Evolutionary conservation across 1,140 invertebrate species (phyloP).

Genomic region (Muscidifurax raptorellus): DNA sequence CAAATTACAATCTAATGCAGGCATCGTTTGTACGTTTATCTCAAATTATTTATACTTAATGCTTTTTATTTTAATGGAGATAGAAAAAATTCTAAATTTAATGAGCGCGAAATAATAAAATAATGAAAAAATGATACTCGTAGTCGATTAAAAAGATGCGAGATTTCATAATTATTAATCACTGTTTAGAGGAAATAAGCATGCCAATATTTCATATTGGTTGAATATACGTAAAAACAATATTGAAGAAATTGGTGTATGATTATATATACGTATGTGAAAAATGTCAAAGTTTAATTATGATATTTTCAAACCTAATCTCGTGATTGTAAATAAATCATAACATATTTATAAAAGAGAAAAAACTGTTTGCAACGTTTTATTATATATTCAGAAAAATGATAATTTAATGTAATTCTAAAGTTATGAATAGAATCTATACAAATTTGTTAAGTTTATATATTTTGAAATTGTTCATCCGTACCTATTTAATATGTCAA

Average conservation of each 20-base stretch:
- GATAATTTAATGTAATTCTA: too few relatives aligned
- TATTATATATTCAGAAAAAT: neutral
- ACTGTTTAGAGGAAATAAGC: neutral
- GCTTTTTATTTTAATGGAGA: neutral
- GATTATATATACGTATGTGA: neutral
- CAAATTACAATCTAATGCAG: neutral
- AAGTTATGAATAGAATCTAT: too few relatives aligned
- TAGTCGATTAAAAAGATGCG: neutral
- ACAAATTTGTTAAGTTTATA: too few relatives aligned
- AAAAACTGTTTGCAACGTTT: neutral
- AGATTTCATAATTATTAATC: neutral
- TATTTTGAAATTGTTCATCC: too few relatives aligned
- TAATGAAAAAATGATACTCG: neutral
- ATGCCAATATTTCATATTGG: slow-evolving; percentile 32
- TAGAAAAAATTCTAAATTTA: neutral
- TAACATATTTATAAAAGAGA: neutral
- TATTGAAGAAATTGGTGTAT: slow-evolving; percentile 33
- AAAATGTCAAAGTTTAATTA: neutral
- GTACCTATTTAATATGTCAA: neutral
- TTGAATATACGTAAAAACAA: slow-evolving; percentile 34
- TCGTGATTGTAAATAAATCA: slow-evolving; percentile 40
- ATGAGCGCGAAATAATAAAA: neutral
- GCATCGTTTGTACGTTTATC: neutral
- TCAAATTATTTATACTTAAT: neutral
- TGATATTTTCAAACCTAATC: neutral